Percentiles rank a stretch among this genome's conserved stretches.
Conservation (phyloP, 1,140 invertebrate genomes). For the Pinna nobilis region DNA sequence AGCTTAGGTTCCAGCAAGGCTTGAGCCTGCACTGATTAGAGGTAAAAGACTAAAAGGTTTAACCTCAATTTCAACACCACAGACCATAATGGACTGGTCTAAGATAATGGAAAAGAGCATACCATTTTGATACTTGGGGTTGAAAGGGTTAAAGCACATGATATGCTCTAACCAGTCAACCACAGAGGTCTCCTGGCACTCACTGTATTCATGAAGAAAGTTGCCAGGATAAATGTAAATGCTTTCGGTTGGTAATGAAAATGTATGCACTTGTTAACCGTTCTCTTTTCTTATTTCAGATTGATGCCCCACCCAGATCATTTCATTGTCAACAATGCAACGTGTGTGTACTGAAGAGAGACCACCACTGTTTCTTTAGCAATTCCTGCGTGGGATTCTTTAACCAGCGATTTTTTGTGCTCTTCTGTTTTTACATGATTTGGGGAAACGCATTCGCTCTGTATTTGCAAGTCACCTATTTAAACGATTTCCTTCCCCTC, state of each 20-base stretch:
- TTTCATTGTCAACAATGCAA: constrained; percentile 67
- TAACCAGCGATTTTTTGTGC: constrained; percentile 62
- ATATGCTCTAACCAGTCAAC: too few relatives aligned
- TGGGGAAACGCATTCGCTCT: constrained; percentile 46
- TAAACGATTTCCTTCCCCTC: constrained; percentile 42
- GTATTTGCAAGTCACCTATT: constrained; percentile 54
- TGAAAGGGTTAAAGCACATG: too few relatives aligned
- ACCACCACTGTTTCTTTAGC: constrained; percentile 71
- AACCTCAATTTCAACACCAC: too few relatives aligned
- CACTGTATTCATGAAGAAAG: too few relatives aligned
- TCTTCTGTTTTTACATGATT: constrained; percentile 54
- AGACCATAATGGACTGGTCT: too few relatives aligned
- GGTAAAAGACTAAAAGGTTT: too few relatives aligned
- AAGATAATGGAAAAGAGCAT: too few relatives aligned
- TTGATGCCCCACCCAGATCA: constrained; percentile 64
- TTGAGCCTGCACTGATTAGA: too few relatives aligned
- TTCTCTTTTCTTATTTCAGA: constrained; percentile 24
- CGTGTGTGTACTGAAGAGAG: constrained; percentile 65
- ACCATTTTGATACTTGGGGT: too few relatives aligned
- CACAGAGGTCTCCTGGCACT: too few relatives aligned
- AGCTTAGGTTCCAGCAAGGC: too few relatives aligned
- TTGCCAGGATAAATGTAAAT: neutral
- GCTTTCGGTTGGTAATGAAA: too few relatives aligned
- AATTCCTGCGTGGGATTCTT: constrained; percentile 65
- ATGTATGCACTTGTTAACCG: neutral